These are phyloP conservation scores for Exocentrus adspersus DNA, from an alignment of 2,888 invertebrate species.

Conservation along the genomic window DNA sequence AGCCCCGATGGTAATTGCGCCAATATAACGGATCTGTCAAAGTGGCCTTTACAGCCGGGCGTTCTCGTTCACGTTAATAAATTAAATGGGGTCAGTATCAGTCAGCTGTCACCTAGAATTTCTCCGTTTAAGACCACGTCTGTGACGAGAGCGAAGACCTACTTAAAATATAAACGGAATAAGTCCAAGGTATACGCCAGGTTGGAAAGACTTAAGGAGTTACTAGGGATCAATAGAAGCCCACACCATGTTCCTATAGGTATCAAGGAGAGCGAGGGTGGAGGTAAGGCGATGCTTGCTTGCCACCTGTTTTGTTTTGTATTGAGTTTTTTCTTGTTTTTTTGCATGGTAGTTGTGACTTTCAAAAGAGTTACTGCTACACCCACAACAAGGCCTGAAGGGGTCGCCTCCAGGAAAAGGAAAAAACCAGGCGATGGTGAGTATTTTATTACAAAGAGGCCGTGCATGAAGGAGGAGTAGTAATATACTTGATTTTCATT, in stretches of 20 bases:
- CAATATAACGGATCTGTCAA: slow-evolving; percentile 62
- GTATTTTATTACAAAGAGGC: too few relatives aligned
- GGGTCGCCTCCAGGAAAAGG: slow-evolving; percentile 67
- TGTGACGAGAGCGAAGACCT: slow-evolving; percentile 40
- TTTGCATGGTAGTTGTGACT: slow-evolving; percentile 76
- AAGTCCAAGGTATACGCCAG: slow-evolving; percentile 59
- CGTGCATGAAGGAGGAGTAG: not conserved
- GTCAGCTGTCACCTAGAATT: slow-evolving; percentile 52
- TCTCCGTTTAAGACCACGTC: slow-evolving; percentile 54
- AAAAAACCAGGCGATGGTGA: slow-evolving; percentile 79
- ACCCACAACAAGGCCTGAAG: slow-evolving; percentile 39
- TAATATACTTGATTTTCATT: too few relatives aligned
- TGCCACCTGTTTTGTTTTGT: slow-evolving; percentile 46
- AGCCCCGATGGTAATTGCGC: slow-evolving; percentile 66
- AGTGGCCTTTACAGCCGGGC: slow-evolving; percentile 90
- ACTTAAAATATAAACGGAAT: slow-evolving; percentile 54
- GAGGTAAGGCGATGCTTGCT: slow-evolving; percentile 58
- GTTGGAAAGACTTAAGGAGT: slow-evolving; percentile 57
- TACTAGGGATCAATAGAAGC: slow-evolving; percentile 55
- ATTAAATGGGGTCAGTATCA: slow-evolving; percentile 72
- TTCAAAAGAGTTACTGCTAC: slow-evolving; percentile 75
- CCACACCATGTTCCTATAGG: slow-evolving; percentile 62
- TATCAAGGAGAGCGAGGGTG: slow-evolving; percentile 63
- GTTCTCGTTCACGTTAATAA: slow-evolving; percentile 89
- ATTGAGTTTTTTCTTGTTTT: slow-evolving; percentile 42